These are phyloP conservation scores for Carettochelys insculpta DNA, from an alignment of 2,113 vertebrate genomes.

Conservation along the genomic window DNA sequence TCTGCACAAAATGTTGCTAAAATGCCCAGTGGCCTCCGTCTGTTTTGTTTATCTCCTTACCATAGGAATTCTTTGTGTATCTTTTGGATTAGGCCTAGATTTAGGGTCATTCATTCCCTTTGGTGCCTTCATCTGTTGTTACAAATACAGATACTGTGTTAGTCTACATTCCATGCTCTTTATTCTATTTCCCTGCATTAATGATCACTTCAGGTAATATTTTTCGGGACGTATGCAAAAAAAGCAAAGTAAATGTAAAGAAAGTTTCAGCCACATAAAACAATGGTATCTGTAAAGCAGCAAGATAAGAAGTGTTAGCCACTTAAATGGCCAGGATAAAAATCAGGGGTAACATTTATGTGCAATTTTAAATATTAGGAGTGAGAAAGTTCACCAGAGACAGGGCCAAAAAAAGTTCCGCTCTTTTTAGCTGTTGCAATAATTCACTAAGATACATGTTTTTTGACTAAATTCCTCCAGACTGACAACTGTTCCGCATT, in stretches of 20 bases:
- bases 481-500: neutral
- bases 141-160: neutral
- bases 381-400: neutral
- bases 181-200: neutral
- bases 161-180: neutral
- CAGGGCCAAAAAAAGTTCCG: neutral
- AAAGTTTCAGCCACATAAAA: neutral
- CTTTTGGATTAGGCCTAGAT: neutral
- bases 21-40: neutral
- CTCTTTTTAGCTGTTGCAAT: neutral
- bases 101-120: neutral
- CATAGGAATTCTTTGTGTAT: neutral
- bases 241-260: rapidly evolving
- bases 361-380: neutral
- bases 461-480: constrained; percentile 34
- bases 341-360: neutral
- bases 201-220: neutral
- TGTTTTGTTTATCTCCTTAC: neutral
- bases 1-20: neutral
- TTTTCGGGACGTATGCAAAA: neutral
- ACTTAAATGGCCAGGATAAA: neutral
- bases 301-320: neutral
- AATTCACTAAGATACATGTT: neutral
- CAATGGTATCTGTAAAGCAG: neutral
- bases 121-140: neutral